phyloP scores from a whole-genome alignment of 2,888 invertebrate genomes.

The Arrhopalites spinosus region DNA sequence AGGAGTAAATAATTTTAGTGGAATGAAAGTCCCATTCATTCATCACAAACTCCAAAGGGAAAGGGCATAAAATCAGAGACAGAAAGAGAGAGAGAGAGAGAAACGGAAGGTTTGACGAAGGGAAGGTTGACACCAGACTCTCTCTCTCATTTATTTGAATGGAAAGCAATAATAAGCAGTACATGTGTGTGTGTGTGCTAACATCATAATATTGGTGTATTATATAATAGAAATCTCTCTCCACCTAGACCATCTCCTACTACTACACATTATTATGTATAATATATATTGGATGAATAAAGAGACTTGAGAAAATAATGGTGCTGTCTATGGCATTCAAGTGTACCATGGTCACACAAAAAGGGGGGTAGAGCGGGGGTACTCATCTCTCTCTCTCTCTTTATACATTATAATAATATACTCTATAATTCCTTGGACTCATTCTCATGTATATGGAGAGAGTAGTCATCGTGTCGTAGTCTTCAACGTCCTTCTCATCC shows the following conservation, averaged over 20 bases:
- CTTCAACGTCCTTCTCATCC: constrained; percentile 18
- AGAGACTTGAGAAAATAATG: constrained; percentile 38
- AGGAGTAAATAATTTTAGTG: no score
- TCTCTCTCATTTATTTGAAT: constrained; percentile 2
- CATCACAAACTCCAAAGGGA: no score
- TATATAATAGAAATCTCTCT: not conserved
- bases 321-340: constrained; percentile 36
- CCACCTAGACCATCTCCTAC: not conserved
- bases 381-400: constrained; percentile 20
- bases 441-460: not conserved
- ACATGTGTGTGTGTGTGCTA: not conserved
- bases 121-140: constrained; percentile 13
- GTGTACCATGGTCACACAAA: constrained; percentile 34
- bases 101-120: not conserved
- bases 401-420: not conserved
- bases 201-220: not conserved
- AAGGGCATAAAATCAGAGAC: not conserved
- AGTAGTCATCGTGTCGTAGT: constrained; percentile 11
- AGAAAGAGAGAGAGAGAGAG: not conserved
- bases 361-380: constrained; percentile 25
- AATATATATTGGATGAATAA: constrained; percentile 22
- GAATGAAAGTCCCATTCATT: no score
- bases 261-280: not conserved
- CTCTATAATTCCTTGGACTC: not conserved
- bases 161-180: constrained; percentile 19